A percentile compares a stretch with the other conserved stretches of the same genome.
These are phyloP conservation scores for Perccottus glenii DNA, from an alignment of 2,113 vertebrate species.

Conservation along the genomic window DNA sequence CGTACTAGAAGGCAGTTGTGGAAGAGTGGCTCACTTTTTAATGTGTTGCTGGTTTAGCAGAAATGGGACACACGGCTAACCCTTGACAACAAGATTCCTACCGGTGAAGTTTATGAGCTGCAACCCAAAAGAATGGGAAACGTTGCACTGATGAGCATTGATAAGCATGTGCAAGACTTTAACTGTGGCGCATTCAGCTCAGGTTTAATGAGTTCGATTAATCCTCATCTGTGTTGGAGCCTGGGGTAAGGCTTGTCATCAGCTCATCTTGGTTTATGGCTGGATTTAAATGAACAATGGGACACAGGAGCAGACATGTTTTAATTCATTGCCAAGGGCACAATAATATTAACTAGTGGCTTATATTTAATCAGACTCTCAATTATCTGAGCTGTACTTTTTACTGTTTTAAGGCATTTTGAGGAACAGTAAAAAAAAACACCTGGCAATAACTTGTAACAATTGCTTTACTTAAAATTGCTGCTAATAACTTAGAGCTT, in stretches of 20 bases:
- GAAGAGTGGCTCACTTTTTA: too few species aligned
- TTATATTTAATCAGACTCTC: not conserved
- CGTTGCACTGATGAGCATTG: not conserved
- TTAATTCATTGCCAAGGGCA: not conserved
- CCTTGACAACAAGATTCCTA: too few species aligned
- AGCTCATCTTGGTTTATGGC: not conserved
- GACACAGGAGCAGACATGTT: not conserved
- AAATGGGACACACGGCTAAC: too few species aligned
- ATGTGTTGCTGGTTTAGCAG: too few species aligned
- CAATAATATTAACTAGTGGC: not conserved
- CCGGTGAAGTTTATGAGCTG: too few species aligned
- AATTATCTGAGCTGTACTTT: not conserved
- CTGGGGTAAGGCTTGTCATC: not conserved
- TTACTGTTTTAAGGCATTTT: not conserved
- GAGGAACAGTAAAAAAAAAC: not conserved
- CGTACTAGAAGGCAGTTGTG: too few species aligned
- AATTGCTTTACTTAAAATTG: too few species aligned
- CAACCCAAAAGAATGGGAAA: not conserved
- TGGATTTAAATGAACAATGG: slow-evolving; percentile 4
- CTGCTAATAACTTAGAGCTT: too few species aligned
- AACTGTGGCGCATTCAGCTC: too few species aligned
- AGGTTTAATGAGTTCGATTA: not conserved
- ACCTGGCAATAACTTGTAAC: too few species aligned
- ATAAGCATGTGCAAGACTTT: not conserved
- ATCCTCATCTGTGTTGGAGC: not conserved